Evolutionary conservation across 2,888 invertebrate genomes (phyloP).

Genomic region (Dynastes grantii): DNA sequence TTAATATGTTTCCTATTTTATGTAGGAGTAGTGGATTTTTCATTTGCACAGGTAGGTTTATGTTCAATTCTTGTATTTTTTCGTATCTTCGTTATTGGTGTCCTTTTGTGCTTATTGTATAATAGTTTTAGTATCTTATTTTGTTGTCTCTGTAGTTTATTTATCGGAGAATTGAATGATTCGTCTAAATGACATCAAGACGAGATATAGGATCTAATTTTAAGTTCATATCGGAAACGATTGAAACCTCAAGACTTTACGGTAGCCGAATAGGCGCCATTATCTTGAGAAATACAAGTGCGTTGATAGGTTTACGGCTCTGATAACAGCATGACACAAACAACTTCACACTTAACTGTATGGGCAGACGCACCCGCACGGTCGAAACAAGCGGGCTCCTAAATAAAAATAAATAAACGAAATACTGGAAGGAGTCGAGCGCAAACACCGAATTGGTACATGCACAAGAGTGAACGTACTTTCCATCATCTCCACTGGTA

Average conservation of each 20-base stretch:
- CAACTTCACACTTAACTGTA: conserved; percentile 41
- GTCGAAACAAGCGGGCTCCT: conserved; percentile 10
- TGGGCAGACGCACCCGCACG: conserved; percentile 3
- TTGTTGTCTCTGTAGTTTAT: too few species aligned
- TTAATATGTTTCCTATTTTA: too few species aligned
- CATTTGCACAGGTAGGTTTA: too few species aligned
- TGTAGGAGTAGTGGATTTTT: too few species aligned
- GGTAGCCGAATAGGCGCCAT: conserved; percentile 23
- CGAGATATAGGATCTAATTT: not conserved
- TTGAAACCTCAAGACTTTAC: conserved; percentile 10
- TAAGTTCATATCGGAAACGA: conserved; percentile 13
- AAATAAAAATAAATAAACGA: conserved; percentile 30
- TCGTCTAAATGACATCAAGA: not conserved
- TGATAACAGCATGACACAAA: conserved; percentile 42
- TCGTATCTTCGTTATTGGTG: too few species aligned
- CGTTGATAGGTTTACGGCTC: conserved; percentile 37
- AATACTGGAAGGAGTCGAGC: conserved; percentile 12
- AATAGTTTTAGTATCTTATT: too few species aligned
- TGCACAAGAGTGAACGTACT: conserved; percentile 9
- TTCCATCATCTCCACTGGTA: not conserved
- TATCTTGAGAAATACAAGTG: conserved; percentile 41
- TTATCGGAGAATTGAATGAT: too few species aligned
- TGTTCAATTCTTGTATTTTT: too few species aligned
- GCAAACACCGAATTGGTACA: not conserved
- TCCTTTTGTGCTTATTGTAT: too few species aligned